Conservation (phyloP, 1,140 invertebrate species). For the Macrosteles quadrilineatus region DNA sequence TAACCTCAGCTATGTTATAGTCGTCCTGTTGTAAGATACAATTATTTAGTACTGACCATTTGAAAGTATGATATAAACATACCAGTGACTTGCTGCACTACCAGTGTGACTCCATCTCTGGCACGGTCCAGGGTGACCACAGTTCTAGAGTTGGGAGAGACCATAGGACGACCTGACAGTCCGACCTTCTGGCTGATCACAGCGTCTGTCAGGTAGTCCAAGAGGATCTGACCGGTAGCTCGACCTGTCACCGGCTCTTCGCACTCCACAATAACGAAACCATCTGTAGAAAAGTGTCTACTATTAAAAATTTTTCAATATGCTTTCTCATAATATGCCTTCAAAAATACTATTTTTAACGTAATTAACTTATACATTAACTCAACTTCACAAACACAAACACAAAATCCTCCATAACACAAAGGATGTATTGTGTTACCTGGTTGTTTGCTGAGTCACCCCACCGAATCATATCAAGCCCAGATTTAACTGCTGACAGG, state of each 20-base stretch:
- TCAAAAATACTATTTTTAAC: too few species aligned
- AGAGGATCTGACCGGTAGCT: conserved; percentile 66
- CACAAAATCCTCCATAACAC: too few species aligned
- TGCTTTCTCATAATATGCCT: not conserved
- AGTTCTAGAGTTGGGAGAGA: conserved; percentile 72
- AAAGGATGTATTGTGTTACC: too few species aligned
- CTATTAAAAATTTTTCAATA: not conserved
- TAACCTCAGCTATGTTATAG: too few species aligned
- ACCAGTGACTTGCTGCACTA: conserved; percentile 71
- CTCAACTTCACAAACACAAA: too few species aligned
- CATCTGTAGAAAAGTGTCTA: conserved; percentile 57
- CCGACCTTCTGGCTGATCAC: conserved; percentile 65
- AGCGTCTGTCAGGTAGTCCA: conserved; percentile 77
- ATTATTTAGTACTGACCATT: too few species aligned
- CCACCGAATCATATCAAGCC: too few species aligned
- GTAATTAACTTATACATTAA: too few species aligned
- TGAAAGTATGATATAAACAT: too few species aligned
- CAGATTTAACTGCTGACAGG: too few species aligned
- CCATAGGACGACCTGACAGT: conserved; percentile 65
- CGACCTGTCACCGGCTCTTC: conserved; percentile 64
- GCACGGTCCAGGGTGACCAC: conserved; percentile 67
- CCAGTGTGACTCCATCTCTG: conserved; percentile 63
- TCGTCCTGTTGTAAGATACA: too few species aligned
- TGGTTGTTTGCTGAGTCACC: too few species aligned
- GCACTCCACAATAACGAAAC: conserved; percentile 72